Percentiles rank a stretch among this genome's conserved stretches.
These are phyloP conservation scores for Choloepus didactylus DNA, from an alignment of 2,797 vertebrate genomes.

Conservation along the genomic window DNA sequence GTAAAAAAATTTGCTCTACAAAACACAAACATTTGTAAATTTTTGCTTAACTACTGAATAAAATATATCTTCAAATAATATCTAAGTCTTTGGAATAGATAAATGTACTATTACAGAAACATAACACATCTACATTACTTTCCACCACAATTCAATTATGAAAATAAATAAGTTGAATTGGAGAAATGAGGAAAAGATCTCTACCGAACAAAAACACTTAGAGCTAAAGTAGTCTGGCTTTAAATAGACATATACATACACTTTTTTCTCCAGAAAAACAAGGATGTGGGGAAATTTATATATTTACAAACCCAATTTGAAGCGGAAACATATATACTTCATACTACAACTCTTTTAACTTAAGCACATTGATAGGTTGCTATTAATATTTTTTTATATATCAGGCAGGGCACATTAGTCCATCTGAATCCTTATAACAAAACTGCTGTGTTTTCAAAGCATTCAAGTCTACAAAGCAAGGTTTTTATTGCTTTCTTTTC, in stretches of 20 bases:
- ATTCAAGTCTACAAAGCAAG: neutral
- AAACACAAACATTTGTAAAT: slow-evolving; percentile 14
- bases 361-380: neutral
- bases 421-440: slow-evolving; percentile 9
- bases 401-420: neutral
- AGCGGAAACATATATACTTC: neutral
- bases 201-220: neutral
- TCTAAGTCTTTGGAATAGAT: slow-evolving; percentile 42
- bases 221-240: neutral
- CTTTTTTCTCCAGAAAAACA: neutral
- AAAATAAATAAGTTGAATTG: slow-evolving; percentile 19
- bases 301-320: neutral
- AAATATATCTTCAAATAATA: slow-evolving; percentile 21
- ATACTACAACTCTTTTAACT: neutral
- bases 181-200: neutral
- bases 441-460: neutral
- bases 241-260: slow-evolving; percentile 5
- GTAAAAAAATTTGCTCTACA: neutral
- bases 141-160: neutral
- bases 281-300: neutral
- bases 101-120: neutral
- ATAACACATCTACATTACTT: neutral
- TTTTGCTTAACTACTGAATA: slow-evolving; percentile 33
- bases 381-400: neutral
- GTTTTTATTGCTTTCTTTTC: too few species aligned